These are phyloP conservation scores for Cairina moschata DNA, from an alignment of 2,113 vertebrate species.

Conservation along the genomic window DNA sequence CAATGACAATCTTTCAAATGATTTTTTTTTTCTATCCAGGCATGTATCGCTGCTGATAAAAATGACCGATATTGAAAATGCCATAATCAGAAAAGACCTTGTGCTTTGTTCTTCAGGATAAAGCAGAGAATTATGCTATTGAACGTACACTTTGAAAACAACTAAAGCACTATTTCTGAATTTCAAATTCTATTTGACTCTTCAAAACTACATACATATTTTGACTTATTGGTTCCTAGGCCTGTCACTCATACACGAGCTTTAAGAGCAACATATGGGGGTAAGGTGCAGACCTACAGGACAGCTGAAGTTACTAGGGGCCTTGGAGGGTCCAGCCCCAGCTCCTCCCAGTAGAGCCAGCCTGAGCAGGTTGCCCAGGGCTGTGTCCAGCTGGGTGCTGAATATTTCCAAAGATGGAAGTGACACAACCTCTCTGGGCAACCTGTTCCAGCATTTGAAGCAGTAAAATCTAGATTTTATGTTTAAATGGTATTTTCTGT, in stretches of 20 bases:
- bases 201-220: not conserved
- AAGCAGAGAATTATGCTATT: not conserved
- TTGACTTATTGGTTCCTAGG: not conserved
- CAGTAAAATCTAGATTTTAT: not conserved
- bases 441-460: not conserved
- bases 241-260: rapidly evolving
- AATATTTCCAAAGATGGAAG: not conserved
- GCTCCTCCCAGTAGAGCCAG: not conserved
- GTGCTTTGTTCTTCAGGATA: not conserved
- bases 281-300: not conserved
- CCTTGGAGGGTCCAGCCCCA: not conserved
- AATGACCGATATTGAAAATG: slow-evolving; percentile 21
- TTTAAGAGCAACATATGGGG: not conserved
- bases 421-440: not conserved
- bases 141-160: not conserved
- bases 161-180: not conserved
- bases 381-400: rapidly evolving
- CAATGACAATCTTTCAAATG: slow-evolving; percentile 24
- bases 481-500: not conserved
- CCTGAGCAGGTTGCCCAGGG: not conserved
- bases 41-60: slow-evolving; percentile 37
- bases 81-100: not conserved
- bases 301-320: not conserved
- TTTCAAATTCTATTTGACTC: not conserved
- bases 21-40: not conserved